These are phyloP conservation scores for Melanerpes aurifrons DNA, from an alignment of 2,113 vertebrate species.

Conservation along the genomic window DNA sequence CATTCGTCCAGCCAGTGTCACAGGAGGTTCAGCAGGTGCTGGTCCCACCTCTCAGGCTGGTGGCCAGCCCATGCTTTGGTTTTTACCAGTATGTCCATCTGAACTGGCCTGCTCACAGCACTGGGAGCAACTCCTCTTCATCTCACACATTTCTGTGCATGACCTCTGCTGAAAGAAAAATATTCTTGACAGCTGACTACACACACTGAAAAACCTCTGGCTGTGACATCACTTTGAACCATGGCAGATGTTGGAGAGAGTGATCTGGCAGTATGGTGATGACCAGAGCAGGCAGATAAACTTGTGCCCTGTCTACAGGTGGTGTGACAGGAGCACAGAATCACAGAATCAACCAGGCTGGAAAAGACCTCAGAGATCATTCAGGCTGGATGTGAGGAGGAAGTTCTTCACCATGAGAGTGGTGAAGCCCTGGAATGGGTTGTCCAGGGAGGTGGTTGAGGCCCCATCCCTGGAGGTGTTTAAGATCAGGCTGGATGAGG, in stretches of 20 bases:
- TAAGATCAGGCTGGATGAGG: too few relatives aligned
- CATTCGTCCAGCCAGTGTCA: neutral
- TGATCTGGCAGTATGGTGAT: neutral
- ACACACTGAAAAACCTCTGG: neutral
- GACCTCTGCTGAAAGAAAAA: neutral
- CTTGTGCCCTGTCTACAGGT: neutral
- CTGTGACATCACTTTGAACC: fast-evolving
- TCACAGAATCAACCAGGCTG: too few relatives aligned
- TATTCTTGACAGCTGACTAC: neutral
- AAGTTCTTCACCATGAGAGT: too few relatives aligned
- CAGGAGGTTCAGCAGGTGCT: fast-evolving
- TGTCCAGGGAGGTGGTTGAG: too few relatives aligned
- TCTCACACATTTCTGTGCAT: neutral
- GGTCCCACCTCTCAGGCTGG: fast-evolving
- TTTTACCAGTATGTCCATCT: fast-evolving
- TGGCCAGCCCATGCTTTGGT: fast-evolving
- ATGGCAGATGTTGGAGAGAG: neutral
- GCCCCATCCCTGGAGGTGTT: too few relatives aligned
- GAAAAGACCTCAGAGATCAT: too few relatives aligned
- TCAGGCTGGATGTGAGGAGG: too few relatives aligned
- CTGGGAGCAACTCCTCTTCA: neutral
- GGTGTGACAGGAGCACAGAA: neutral
- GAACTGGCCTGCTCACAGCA: neutral
- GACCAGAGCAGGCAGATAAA: neutral
- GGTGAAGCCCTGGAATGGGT: too few relatives aligned